A percentile compares a stretch with the other conserved stretches of the same genome.
These are phyloP conservation scores for Lophius americanus DNA, from an alignment of 2,797 vertebrate species.

Conservation along the genomic window DNA sequence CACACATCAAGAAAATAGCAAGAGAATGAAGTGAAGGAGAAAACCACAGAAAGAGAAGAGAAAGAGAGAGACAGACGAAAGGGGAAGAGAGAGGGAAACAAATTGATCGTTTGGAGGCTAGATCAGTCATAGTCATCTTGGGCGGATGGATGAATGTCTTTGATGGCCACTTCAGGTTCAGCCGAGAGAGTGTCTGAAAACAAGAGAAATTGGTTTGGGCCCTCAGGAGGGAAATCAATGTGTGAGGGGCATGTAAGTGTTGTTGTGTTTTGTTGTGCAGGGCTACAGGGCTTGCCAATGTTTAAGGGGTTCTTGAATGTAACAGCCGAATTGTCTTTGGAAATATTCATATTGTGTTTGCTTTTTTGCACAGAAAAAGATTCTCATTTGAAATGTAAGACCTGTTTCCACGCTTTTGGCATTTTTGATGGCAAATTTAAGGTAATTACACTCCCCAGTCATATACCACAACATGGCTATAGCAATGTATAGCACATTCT, in stretches of 20 bases:
- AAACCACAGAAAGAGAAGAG: slow-evolving; percentile 20
- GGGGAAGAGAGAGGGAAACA: slow-evolving; percentile 82
- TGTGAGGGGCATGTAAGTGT: slow-evolving; percentile 88
- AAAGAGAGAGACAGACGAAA: slow-evolving; percentile 35
- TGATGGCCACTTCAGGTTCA: slow-evolving; percentile 98
- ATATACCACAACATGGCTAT: neutral
- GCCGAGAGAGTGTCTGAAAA: slow-evolving; percentile 90
- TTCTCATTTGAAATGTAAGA: slow-evolving; percentile 9
- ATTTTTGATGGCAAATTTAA: neutral
- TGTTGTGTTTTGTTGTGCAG: slow-evolving; percentile 64
- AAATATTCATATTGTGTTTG: slow-evolving; percentile 40
- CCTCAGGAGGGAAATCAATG: slow-evolving; percentile 96
- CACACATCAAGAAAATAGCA: slow-evolving; percentile 87
- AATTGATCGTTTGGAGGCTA: slow-evolving; percentile 98
- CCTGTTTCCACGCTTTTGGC: neutral
- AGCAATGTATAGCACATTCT: too few relatives aligned
- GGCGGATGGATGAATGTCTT: slow-evolving; percentile 99
- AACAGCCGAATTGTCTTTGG: slow-evolving; percentile 58
- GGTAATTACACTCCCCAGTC: neutral
- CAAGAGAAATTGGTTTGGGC: slow-evolving; percentile 99
- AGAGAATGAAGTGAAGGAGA: slow-evolving; percentile 69
- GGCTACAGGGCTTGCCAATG: slow-evolving; percentile 62
- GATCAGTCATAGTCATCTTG: slow-evolving; percentile 99
- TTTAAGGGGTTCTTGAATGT: slow-evolving; percentile 59
- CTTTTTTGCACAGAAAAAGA: neutral